Percentiles rank a stretch among this genome's conserved stretches.
These are phyloP conservation scores for Mythimna albipuncta DNA, from an alignment of 2,888 invertebrate genomes.

Conservation along the genomic window DNA sequence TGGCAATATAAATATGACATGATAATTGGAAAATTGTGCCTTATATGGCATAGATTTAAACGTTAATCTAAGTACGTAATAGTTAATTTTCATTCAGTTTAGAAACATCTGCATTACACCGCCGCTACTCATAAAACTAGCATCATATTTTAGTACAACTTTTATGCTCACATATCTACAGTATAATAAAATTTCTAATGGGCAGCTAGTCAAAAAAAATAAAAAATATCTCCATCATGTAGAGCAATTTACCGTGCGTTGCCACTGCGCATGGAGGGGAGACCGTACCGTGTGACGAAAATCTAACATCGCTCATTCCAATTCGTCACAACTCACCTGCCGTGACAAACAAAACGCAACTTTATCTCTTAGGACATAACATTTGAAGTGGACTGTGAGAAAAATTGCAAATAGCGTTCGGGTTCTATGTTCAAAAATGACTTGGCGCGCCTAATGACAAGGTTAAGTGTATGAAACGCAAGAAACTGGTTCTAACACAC, in stretches of 20 bases:
- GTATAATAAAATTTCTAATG: slow-evolving; percentile 60
- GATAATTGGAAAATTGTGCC: background rate
- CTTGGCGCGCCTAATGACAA: slow-evolving; percentile 85
- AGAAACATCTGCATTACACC: slow-evolving; percentile 17
- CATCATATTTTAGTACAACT: slow-evolving; percentile 23
- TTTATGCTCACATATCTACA: slow-evolving; percentile 30
- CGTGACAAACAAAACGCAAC: slow-evolving; percentile 54
- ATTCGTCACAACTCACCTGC: slow-evolving; percentile 57
- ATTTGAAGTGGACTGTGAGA: slow-evolving; percentile 44
- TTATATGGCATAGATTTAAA: background rate
- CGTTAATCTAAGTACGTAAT: background rate
- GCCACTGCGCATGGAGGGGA: slow-evolving; percentile 70
- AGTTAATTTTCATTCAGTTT: background rate
- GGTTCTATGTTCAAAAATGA: slow-evolving; percentile 79
- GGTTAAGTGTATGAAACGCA: slow-evolving; percentile 82
- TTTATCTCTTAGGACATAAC: slow-evolving; percentile 47
- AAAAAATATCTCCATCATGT: slow-evolving; percentile 57
- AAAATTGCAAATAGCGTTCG: slow-evolving; percentile 53
- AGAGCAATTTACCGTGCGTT: slow-evolving; percentile 70
- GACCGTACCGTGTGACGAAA: slow-evolving; percentile 76
- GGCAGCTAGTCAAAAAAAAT: slow-evolving; percentile 55
- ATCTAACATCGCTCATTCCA: slow-evolving; percentile 63
- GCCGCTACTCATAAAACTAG: slow-evolving; percentile 25
- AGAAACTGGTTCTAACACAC: slow-evolving; percentile 83
- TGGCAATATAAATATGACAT: background rate